phyloP scores from a whole-genome alignment of 2,797 vertebrate species.

The Neomorphus geoffroyi region DNA sequence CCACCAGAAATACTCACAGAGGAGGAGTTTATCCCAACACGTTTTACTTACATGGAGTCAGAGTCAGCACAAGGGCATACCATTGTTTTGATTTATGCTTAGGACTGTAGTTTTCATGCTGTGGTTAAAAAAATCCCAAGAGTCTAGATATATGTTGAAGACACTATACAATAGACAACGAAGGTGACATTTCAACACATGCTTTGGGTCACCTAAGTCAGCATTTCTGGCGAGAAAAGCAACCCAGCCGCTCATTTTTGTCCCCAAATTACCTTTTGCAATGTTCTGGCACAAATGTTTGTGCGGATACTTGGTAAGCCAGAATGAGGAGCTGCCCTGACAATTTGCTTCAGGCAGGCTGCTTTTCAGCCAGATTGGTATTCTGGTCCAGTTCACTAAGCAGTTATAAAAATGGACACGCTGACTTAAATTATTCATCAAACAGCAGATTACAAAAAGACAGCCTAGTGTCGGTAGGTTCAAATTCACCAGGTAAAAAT shows the following conservation, averaged over 20 bases:
- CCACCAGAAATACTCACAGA: not conserved
- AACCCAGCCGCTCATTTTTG: not conserved
- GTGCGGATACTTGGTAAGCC: not conserved
- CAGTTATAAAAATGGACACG: not conserved
- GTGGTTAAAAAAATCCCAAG: not conserved
- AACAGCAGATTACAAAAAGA: not conserved
- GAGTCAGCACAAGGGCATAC: not conserved
- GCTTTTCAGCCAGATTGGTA: not conserved
- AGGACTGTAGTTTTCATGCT: not conserved
- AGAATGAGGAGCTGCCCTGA: not conserved
- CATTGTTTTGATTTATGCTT: not conserved
- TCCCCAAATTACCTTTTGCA: not conserved
- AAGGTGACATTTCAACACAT: not conserved
- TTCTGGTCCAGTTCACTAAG: not conserved
- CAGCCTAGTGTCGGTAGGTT: not conserved
- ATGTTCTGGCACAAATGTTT: not conserved
- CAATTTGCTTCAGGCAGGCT: not conserved
- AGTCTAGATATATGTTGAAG: not conserved
- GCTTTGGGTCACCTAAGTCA: not conserved
- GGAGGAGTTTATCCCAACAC: not conserved
- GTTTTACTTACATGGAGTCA: not conserved
- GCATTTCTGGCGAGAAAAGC: not conserved
- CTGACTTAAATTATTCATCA: constrained; percentile 20
- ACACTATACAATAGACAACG: not conserved
- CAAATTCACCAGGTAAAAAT: not conserved